phyloP scores from a whole-genome alignment of 2,797 vertebrate genomes.

The Merluccius polli region DNA sequence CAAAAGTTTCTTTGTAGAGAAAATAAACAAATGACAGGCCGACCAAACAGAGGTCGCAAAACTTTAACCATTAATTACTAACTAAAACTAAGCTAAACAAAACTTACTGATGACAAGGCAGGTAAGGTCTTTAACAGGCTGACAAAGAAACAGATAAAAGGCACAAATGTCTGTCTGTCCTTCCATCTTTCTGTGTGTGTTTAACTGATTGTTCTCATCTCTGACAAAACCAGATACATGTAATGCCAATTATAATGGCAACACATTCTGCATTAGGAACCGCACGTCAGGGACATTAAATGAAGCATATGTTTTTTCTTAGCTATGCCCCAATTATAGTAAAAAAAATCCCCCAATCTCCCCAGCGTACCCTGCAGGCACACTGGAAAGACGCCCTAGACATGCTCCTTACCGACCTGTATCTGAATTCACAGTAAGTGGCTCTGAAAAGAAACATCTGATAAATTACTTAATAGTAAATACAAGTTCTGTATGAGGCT shows the following conservation, averaged over 20 bases:
- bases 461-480: background rate
- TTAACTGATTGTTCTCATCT: background rate
- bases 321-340: constrained; percentile 23
- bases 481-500: background rate
- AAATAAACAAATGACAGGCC: too few species aligned
- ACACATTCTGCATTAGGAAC: constrained; percentile 32
- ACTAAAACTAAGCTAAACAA: background rate
- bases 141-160: background rate
- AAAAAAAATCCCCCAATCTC: background rate
- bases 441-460: background rate
- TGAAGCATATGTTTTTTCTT: background rate
- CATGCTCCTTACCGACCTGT: background rate
- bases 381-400: background rate
- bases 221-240: constrained; percentile 4
- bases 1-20: background rate
- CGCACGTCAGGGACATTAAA: constrained; percentile 9
- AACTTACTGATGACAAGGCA: background rate
- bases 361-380: background rate
- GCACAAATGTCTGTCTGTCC: constrained; percentile 2
- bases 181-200: constrained; percentile 9
- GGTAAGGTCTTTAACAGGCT: background rate
- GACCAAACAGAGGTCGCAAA: background rate
- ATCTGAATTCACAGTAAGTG: background rate
- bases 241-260: constrained; percentile 19
- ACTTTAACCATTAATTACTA: background rate